phyloP scores from a whole-genome alignment of 2,113 vertebrate genomes.

The Xiphophorus maculatus region DNA sequence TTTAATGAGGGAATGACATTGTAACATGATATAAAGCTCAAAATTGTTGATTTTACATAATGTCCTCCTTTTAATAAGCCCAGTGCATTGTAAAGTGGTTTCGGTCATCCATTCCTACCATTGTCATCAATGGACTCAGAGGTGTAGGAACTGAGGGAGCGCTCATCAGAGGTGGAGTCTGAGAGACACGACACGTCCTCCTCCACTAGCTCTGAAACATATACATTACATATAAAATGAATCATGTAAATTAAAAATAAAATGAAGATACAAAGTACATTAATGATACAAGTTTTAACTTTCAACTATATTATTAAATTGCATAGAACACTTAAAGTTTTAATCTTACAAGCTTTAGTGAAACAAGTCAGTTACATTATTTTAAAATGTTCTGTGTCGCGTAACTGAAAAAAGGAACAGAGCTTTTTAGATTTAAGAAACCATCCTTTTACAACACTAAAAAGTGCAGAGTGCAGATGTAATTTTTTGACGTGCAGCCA shows the following conservation, averaged over 20 bases:
- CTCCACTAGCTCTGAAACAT: conserved; percentile 80
- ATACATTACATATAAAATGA: background rate
- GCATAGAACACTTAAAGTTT: background rate
- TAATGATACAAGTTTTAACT: background rate
- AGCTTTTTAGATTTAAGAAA: no score
- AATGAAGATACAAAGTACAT: background rate
- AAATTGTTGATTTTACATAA: no score
- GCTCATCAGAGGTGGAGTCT: conserved; percentile 90
- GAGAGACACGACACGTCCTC: conserved; percentile 87
- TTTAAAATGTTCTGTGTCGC: background rate
- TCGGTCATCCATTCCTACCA: conserved; percentile 79
- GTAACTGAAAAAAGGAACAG: background rate
- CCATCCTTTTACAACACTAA: no score
- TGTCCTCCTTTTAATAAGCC: background rate
- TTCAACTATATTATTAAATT: background rate
- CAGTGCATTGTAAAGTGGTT: background rate
- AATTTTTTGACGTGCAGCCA: background rate
- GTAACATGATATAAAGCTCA: no score
- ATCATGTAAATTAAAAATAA: background rate
- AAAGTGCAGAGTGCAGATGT: background rate
- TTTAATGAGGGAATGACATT: no score
- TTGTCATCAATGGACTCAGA: conserved; percentile 96
- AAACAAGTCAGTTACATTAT: background rate
- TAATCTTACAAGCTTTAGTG: background rate
- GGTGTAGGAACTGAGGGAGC: conserved; percentile 91